Conservation (phyloP, 2,797 vertebrate species). For the Sebastes kiyomatsui region DNA sequence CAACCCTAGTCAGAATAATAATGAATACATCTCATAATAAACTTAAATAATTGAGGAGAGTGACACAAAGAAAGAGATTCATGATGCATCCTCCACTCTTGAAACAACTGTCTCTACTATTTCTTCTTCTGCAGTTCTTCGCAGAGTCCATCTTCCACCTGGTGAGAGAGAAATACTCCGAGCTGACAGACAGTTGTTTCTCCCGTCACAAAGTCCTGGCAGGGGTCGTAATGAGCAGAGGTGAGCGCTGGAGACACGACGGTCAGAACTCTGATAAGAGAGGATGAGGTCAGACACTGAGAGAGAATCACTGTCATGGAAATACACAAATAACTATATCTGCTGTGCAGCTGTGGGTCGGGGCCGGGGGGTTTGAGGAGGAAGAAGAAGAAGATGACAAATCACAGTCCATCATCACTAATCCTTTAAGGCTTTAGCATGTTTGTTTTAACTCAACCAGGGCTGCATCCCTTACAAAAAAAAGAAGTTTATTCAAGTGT, state of each 20-base stretch:
- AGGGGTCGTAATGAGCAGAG: conserved; percentile 93
- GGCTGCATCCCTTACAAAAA: too few relatives aligned
- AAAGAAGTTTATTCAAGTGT: too few relatives aligned
- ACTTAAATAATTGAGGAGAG: not conserved
- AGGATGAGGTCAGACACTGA: not conserved
- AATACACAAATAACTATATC: not conserved
- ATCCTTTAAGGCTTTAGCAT: too few relatives aligned
- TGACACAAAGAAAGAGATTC: not conserved
- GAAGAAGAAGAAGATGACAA: too few relatives aligned
- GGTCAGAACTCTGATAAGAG: not conserved
- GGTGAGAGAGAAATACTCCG: conserved; percentile 88
- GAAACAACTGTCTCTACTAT: not conserved
- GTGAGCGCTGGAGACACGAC: conserved; percentile 70
- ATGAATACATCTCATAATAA: not conserved
- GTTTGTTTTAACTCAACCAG: too few relatives aligned
- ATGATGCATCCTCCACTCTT: not conserved
- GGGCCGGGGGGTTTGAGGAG: too few relatives aligned
- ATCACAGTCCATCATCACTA: too few relatives aligned
- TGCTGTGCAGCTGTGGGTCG: too few relatives aligned
- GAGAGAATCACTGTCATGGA: not conserved
- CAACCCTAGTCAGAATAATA: not conserved
- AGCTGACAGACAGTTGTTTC: conserved; percentile 81
- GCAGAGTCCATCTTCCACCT: conserved; percentile 88
- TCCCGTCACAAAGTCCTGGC: conserved; percentile 88
- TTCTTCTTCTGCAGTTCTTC: conserved; percentile 83